Evolutionary conservation across 2,797 vertebrate genomes (phyloP), one percentile per base, ranked within the genome.

Genomic region (Anisognathus igniventris): DNA sequence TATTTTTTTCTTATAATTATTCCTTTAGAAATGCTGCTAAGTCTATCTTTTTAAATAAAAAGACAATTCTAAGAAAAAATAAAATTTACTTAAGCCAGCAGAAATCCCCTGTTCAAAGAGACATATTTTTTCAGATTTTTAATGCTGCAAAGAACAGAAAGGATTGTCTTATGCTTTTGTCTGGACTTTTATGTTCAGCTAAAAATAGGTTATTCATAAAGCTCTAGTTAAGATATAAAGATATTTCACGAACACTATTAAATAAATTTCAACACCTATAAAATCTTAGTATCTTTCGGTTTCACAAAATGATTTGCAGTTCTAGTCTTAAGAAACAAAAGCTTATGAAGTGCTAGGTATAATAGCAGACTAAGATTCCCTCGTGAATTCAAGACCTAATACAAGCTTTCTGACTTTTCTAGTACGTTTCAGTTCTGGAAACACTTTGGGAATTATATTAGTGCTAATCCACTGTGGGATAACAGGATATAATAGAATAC

Each of bases 281-380:
- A 89, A 89, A 88, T 74, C 44, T 62, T 86, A 79, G 27, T n/a
- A 20, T n/a, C 31, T 62, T 92, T 90, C 62, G 76, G 56, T 82
- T 90, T 93, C 58, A 71, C 61, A 85, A 37, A 85, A 58, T 82
- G 31, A 83, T 90, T 67, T 89, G 57, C 42, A 67, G 57, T 80
- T 86, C 54, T 74, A 86, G n/a, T 70, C 35, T 84, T 70, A 73
- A 86, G 75, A 92, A 93, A 85, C n/a, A 89, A 77, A 91, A 83
- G 15, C 28, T 66, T 86, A 44, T 39, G 30, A 86, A 94, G 39
- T 72, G 47, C 12, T 68, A 60, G 14, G 45, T 89, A 31, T 85
- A 76, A 84, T 8, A 73, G 15, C 28, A 83, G 50, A 65, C 18
- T 42, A 83, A 81, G 31, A 75, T 88, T 78, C 44, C 24, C 27